A percentile compares a stretch with the other conserved stretches of the same genome.
These are phyloP conservation scores for Lagria hirta DNA, from an alignment of 2,888 invertebrate species.

Conservation along the genomic window DNA sequence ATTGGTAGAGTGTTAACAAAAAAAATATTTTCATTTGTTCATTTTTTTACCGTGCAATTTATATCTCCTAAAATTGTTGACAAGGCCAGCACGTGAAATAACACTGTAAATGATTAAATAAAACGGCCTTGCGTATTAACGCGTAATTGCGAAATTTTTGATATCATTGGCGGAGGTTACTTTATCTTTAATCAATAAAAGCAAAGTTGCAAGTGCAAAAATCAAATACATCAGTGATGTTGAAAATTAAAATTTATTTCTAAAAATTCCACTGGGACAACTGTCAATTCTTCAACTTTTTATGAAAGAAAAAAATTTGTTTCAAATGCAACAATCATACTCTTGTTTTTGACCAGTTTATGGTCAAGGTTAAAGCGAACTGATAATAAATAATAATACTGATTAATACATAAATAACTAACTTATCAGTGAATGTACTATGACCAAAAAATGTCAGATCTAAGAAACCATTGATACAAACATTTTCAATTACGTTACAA, in stretches of 20 bases:
- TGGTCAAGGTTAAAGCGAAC: constrained; percentile 18
- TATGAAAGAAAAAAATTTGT: too few species aligned
- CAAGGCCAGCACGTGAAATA: constrained; percentile 28
- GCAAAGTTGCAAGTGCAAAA: constrained; percentile 20
- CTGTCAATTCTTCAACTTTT: too few species aligned
- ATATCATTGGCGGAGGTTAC: constrained; percentile 26
- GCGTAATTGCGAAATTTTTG: constrained; percentile 29
- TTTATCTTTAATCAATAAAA: constrained; percentile 25
- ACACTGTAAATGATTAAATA: constrained; percentile 27
- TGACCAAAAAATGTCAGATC: not conserved
- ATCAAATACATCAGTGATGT: constrained; percentile 10
- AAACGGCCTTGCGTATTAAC: constrained; percentile 29
- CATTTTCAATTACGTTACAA: constrained; percentile 10
- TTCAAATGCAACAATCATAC: too few species aligned
- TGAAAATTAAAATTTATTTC: too few species aligned
- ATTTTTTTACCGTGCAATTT: constrained; percentile 21
- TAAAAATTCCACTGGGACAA: too few species aligned
- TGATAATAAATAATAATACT: too few species aligned
- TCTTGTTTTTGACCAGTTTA: too few species aligned
- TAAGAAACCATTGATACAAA: too few species aligned
- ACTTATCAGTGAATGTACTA: constrained; percentile 3
- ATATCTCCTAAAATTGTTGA: constrained; percentile 23
- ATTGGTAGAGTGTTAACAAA: constrained; percentile 15
- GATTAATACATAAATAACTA: too few species aligned
- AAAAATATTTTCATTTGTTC: constrained; percentile 20